phyloP scores from a whole-genome alignment of 2,113 vertebrate species.

The Nerophis ophidion region DNA sequence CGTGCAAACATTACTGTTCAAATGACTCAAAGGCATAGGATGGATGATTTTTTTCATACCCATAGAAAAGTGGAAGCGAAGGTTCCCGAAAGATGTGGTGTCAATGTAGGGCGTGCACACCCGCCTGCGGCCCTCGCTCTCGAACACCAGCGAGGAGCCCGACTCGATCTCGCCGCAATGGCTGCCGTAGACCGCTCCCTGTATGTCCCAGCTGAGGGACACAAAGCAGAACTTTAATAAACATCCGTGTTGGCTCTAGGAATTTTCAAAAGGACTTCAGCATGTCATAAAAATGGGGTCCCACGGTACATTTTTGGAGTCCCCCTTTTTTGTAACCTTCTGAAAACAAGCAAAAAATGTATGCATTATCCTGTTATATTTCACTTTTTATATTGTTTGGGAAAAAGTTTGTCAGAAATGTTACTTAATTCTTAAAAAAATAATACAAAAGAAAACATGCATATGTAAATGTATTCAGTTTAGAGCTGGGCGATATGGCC shows the following conservation, averaged over 20 bases:
- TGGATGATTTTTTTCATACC: conserved; percentile 62
- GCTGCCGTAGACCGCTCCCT: conserved; percentile 80
- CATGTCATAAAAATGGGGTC: too few relatives aligned
- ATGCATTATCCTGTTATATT: too few relatives aligned
- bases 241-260: too few relatives aligned
- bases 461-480: too few relatives aligned
- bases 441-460: too few relatives aligned
- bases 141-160: conserved; percentile 84
- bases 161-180: conserved; percentile 92
- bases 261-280: too few relatives aligned
- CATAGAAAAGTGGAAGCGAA: conserved; percentile 92
- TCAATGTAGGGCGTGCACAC: conserved; percentile 92
- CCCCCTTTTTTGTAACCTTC: too few relatives aligned
- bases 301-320: too few relatives aligned
- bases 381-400: too few relatives aligned
- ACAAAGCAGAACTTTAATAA: not conserved
- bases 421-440: too few relatives aligned
- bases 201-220: conserved; percentile 82
- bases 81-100: conserved; percentile 88
- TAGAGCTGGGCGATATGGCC: too few relatives aligned
- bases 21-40: not conserved
- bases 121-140: conserved; percentile 83
- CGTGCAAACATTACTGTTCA: not conserved
- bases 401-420: not conserved
- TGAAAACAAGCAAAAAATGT: too few relatives aligned